phyloP scores from a whole-genome alignment of 2,113 vertebrate genomes.

The Odocoileus virginianus region DNA sequence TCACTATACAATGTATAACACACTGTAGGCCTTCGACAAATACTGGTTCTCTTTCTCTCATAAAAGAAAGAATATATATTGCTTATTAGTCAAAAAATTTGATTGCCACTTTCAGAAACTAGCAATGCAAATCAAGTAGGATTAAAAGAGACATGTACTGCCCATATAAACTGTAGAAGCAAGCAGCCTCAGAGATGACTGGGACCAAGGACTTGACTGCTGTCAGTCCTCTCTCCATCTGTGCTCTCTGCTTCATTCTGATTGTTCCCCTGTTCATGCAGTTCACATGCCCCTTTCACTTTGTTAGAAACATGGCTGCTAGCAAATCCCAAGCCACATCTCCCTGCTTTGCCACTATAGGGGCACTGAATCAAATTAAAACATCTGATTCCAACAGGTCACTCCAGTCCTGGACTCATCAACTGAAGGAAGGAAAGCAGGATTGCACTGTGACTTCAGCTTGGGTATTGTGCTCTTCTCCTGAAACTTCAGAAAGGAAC shows the following conservation, averaged over 20 bases:
- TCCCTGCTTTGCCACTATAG: not conserved
- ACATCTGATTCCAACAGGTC: not conserved
- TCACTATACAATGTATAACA: not conserved
- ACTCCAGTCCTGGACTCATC: not conserved
- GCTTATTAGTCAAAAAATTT: not conserved
- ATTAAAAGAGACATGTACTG: not conserved
- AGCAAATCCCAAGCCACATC: not conserved
- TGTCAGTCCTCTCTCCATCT: fast-evolving
- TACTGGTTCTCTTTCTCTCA: not conserved
- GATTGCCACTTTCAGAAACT: not conserved
- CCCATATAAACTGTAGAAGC: not conserved
- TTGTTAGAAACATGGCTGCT: not conserved
- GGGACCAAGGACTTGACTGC: not conserved
- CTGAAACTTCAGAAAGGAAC: not conserved
- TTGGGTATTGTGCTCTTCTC: not conserved
- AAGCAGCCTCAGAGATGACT: not conserved
- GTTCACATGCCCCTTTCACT: not conserved
- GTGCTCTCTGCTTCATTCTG: not conserved
- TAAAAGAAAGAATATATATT: not conserved
- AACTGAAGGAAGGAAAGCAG: not conserved
- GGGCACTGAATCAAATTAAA: not conserved
- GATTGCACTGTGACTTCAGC: not conserved
- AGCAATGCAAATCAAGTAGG: not conserved
- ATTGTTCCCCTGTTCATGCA: not conserved
- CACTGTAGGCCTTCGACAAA: not conserved